Evolutionary conservation across 2,888 invertebrate genomes (phyloP), one percentile per base, ranked within the genome.

Genomic region (Cheilosia urbana): DNA sequence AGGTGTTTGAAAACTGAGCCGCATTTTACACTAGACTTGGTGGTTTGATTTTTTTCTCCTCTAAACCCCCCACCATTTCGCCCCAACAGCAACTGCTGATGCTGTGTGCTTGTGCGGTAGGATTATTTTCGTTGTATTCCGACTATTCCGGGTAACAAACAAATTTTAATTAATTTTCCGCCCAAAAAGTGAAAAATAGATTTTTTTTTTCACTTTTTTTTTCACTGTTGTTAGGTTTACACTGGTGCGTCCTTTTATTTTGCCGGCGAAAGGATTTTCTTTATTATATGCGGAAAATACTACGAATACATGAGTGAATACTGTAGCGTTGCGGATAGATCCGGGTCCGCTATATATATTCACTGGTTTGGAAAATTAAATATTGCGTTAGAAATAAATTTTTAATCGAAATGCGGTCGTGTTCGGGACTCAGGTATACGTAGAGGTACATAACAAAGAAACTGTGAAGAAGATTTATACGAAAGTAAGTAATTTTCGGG

Each of bases 291-390:
- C 30, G n/a, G 51, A 57, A 66, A 85, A 76, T 76, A 13, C 37
- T 37, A 37, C 37, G 37, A 37, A 11, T 77, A 85, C 62, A 77
- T 49, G 62, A 72, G 63, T 51, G 37, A 47, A 57, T 63, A 34
- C 45, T 34, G 69, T 42, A 21, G 30, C 57, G 66, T 24, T 71
- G 72, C 60, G 80, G 69, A 80, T 84, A 58, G 72, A 83, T 68
- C 47, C 58, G n/a, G 45, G 71, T 77, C 76, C 76, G 71, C 66
- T 68, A 42, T 72, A 49, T 72, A 49, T 58, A 72, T 85, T 85
- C 85, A 85, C 85, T 85, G 85, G 85, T 85, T 85, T 34, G 85
- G 85, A 85, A 85, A 85, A 85, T 85, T 85, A 85, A 85, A 85
- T 85, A 85, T 80, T 85, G 81, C 85, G 85, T 85, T 85, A 76